phyloP scores from a whole-genome alignment of 2,797 vertebrate genomes.

The Carcharodon carcharias region DNA sequence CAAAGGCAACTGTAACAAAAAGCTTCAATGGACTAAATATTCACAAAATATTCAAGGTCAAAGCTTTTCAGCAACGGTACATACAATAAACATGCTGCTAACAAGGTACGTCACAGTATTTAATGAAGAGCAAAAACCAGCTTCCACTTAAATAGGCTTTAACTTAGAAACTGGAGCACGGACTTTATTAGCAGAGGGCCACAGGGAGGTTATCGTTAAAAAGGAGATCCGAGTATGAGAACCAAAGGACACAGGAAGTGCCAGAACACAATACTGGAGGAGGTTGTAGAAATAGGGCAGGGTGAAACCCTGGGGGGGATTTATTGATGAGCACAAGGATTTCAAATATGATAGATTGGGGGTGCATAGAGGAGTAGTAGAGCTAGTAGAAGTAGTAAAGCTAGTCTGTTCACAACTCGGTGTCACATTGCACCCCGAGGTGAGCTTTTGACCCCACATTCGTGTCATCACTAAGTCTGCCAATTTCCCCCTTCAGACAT shows the following conservation, averaged over 20 bases:
- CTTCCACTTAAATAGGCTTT: background rate
- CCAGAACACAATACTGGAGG: background rate
- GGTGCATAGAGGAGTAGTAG: background rate
- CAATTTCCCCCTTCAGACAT: no score
- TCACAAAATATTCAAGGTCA: conserved; percentile 18
- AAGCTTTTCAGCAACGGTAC: background rate
- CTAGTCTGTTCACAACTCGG: no score
- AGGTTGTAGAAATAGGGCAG: background rate
- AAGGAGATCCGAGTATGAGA: no score
- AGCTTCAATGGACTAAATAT: background rate
- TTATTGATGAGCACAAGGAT: background rate
- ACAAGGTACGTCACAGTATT: background rate
- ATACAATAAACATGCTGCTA: background rate
- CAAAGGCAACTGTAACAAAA: background rate
- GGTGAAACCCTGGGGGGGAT: background rate
- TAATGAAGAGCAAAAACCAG: background rate
- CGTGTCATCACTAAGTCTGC: no score
- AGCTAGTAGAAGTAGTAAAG: background rate
- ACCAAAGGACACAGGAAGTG: background rate
- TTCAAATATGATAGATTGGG: background rate
- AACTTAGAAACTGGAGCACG: background rate
- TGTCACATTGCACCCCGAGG: no score
- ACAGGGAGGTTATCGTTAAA: background rate
- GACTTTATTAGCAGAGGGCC: background rate
- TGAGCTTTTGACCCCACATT: no score